Conservation (phyloP, 2,888 invertebrate species). For the Euplagia quadripunctaria region DNA sequence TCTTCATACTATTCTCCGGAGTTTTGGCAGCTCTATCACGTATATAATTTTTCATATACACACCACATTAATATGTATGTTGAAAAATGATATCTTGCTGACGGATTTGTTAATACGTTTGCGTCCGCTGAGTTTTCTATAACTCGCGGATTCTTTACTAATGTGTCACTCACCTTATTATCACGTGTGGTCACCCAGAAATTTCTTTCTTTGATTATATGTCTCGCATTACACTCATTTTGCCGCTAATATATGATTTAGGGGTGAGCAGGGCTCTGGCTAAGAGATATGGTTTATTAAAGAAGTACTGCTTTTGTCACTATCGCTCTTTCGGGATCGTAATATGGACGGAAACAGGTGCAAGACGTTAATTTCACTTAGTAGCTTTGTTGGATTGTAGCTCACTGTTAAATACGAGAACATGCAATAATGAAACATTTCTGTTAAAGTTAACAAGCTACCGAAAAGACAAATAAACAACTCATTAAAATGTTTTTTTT, state of each 20-base stretch:
- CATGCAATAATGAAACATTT: not conserved
- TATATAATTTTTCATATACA: too few relatives aligned
- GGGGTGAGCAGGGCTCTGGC: constrained; percentile 61
- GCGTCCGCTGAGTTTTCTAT: not conserved
- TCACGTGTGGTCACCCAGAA: constrained; percentile 73
- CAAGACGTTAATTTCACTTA: constrained; percentile 21
- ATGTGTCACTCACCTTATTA: constrained; percentile 42
- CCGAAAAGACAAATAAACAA: not conserved
- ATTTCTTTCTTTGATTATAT: constrained; percentile 85
- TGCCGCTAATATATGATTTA: constrained; percentile 86
- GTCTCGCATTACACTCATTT: constrained; percentile 83
- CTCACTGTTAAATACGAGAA: not conserved
- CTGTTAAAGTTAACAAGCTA: not conserved
- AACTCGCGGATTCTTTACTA: constrained; percentile 48
- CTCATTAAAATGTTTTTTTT: too few relatives aligned
- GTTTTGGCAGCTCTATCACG: too few relatives aligned
- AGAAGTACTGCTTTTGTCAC: constrained; percentile 43
- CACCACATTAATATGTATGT: too few relatives aligned
- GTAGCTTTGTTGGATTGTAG: constrained; percentile 7
- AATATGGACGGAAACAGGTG: constrained; percentile 40
- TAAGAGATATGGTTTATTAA: constrained; percentile 59
- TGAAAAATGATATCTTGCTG: not conserved
- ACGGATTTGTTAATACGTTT: not conserved
- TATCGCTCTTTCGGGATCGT: constrained; percentile 5
- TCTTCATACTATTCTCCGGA: too few relatives aligned